phyloP scores from a whole-genome alignment of 1,140 invertebrate genomes.

The Drosophila ficusphila region DNA sequence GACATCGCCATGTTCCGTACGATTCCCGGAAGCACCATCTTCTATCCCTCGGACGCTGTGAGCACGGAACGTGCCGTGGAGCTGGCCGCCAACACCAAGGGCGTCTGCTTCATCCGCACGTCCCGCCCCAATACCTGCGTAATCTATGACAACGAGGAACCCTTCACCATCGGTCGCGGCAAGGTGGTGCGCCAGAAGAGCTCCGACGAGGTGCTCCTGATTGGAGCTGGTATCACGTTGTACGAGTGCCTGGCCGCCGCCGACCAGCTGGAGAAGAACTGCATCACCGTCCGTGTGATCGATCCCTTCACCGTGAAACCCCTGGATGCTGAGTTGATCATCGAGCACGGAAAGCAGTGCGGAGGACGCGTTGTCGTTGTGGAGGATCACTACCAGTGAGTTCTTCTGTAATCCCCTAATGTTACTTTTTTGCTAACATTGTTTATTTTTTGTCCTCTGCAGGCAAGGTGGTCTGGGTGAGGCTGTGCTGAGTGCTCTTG shows the following conservation, averaged over 20 bases:
- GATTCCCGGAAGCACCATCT: slow-evolving; percentile 96
- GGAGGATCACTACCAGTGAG: slow-evolving; percentile 98
- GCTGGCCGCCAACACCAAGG: slow-evolving; percentile 97
- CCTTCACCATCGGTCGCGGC: slow-evolving; percentile 92
- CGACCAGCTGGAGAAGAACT: slow-evolving; percentile 88
- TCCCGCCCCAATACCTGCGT: slow-evolving; percentile 95
- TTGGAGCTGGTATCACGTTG: slow-evolving; percentile 97
- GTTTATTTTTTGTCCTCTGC: not conserved
- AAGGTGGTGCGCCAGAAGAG: slow-evolving; percentile 91
- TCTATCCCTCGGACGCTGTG: slow-evolving; percentile 99
- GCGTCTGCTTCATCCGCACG: slow-evolving; percentile 98
- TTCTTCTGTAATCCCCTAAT: not conserved
- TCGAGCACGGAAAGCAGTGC: slow-evolving; percentile 91
- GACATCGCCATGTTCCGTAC: slow-evolving; percentile 98
- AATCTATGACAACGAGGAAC: slow-evolving; percentile 94
- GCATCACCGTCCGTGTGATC: slow-evolving; percentile 91
- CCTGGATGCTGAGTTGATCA: slow-evolving; percentile 92
- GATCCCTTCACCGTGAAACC: slow-evolving; percentile 99
- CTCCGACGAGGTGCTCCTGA: slow-evolving; percentile 93
- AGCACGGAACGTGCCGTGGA: slow-evolving; percentile 96
- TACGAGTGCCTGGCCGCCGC: slow-evolving; percentile 95
- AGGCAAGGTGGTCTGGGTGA: slow-evolving; percentile 96
- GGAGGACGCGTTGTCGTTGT: slow-evolving; percentile 95
- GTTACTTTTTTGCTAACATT: not conserved
- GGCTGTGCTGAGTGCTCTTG: slow-evolving; percentile 93